Evolutionary conservation across 2,888 invertebrate species (phyloP).

Genomic region (Drosophila falleni): DNA sequence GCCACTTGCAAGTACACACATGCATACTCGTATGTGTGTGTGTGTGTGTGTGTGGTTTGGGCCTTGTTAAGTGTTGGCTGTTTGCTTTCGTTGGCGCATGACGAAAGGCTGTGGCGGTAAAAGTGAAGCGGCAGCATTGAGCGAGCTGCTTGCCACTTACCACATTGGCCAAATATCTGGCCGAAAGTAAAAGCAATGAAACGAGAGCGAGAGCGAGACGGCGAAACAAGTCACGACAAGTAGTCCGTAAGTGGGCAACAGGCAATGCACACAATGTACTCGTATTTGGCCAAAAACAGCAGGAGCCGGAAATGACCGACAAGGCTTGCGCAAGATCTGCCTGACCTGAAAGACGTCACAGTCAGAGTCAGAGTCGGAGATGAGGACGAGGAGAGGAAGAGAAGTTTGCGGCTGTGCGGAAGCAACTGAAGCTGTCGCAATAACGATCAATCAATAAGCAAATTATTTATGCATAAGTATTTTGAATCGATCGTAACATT

Average conservation of each 20-base stretch:
- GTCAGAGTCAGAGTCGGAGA: neutral
- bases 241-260: conserved; percentile 8
- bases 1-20: neutral
- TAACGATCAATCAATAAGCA: conserved; percentile 61
- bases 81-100: conserved; percentile 38
- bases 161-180: conserved; percentile 45
- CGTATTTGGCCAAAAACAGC: conserved; percentile 59
- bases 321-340: conserved; percentile 42
- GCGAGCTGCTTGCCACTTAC: conserved; percentile 41
- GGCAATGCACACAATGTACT: conserved; percentile 9
- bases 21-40: neutral
- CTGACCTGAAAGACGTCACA: conserved; percentile 54
- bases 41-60: conserved; percentile 6
- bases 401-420: conserved; percentile 33
- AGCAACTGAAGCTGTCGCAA: conserved; percentile 45
- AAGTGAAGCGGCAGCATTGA: conserved; percentile 40
- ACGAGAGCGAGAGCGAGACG: conserved; percentile 57
- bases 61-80: conserved; percentile 20
- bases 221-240: conserved; percentile 53
- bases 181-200: conserved; percentile 71
- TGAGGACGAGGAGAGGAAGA: neutral
- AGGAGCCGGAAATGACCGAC: conserved; percentile 69
- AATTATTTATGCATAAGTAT: conserved; percentile 57
- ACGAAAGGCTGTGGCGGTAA: conserved; percentile 49
- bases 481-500: conserved; percentile 39